Evolutionary conservation across 2,888 invertebrate species (phyloP), one percentile per base, ranked within the genome.

Genomic region (Deilephila porcellus): DNA sequence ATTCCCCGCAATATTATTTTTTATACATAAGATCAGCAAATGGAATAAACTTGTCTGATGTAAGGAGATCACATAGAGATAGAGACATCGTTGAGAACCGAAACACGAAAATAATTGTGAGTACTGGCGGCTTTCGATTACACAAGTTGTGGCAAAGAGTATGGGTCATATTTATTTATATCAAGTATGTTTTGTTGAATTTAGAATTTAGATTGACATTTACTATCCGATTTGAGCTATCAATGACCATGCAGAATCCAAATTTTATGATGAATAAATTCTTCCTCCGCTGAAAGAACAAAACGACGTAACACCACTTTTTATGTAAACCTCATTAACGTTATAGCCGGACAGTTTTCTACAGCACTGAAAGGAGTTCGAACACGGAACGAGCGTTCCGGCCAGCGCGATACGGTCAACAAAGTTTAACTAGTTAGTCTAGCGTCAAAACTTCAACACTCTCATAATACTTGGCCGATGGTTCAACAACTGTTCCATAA

Each of bases 401-500:
- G 14, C 19, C 45, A 45, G 37, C 37, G 20, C 64, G 64, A 64
- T 20, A 11, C 20, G 37, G 37, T 11, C 8, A 64, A 64, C 64
- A 37, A 45, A 45, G 20, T 64, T 64, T 37, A 64, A 45, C 64
- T 64, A 64, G 64, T 64, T 64, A 64, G 64, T 20, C 20, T 64
- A 37, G 64, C 37, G 45, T 64, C 64, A 64, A 64, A 64, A 64
- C 64, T 64, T 64, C n/a, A 45, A 64, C 45, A 45, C 64, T 64
- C 37, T 64, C 11, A 20, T 64, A 64, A 64, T 64, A 64, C 64
- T 64, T 64, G 37, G 20, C 20, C 45, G n/a, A 14, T 37, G 45
- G 64, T 45, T 37, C 71, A 71, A 71, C 34, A 32, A 59, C 71
- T 60, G 32, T 56, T 56, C 20, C 29, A 37, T 53, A 29, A 70